A percentile compares a stretch with the other conserved stretches of the same genome.
Evolutionary conservation across 2,797 vertebrate genomes (phyloP).

Genomic region (Delichon dasypus): DNA sequence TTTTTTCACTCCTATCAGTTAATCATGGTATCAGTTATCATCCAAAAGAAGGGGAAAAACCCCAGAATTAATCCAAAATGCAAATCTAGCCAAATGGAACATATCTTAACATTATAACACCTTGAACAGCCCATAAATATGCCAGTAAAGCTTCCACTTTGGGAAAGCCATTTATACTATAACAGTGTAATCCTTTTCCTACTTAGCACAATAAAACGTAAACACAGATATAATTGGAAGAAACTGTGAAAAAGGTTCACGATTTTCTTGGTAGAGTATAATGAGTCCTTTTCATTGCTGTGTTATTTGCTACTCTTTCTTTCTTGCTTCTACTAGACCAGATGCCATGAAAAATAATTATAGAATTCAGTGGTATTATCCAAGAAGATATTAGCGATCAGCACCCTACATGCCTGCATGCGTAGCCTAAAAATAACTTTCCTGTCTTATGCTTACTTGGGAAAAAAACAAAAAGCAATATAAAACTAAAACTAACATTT

Average conservation of each 20-base stretch:
- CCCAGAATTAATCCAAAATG: background rate
- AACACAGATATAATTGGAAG: background rate
- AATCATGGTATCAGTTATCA: background rate
- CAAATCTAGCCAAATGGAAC: background rate
- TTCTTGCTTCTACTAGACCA: background rate
- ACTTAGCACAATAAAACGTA: background rate
- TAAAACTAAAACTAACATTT: background rate
- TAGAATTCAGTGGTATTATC: background rate
- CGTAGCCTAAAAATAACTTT: background rate
- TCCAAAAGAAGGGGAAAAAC: background rate
- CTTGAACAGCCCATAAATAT: background rate
- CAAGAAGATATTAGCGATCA: background rate
- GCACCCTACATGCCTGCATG: background rate
- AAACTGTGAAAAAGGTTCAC: background rate
- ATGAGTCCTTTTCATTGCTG: background rate
- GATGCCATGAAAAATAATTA: background rate
- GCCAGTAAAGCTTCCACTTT: background rate
- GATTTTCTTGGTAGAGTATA: background rate
- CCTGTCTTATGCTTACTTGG: background rate
- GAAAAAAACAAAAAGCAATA: background rate
- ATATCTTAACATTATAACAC: background rate
- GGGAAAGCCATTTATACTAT: background rate
- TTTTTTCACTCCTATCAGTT: background rate
- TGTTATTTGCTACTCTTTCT: background rate
- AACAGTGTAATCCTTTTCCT: background rate